These are phyloP conservation scores for Acropora yongei DNA, from an alignment of 64 coral and sea anemone species.

Conservation along the genomic window DNA sequence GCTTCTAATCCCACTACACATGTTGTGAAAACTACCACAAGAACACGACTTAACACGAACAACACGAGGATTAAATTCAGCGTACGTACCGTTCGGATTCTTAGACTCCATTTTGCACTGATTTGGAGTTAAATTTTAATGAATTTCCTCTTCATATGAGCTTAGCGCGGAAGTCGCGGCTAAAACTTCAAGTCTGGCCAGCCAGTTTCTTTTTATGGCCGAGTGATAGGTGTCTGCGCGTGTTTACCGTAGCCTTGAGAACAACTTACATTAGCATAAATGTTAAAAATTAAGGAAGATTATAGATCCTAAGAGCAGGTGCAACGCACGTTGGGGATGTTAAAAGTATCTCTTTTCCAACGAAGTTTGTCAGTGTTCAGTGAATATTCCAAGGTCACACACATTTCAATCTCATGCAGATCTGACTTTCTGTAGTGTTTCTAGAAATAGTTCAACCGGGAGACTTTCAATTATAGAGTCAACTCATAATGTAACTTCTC, in stretches of 20 bases:
- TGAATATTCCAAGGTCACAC: too few relatives aligned
- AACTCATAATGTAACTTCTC: too few relatives aligned
- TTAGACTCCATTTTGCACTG: slow-evolving; percentile 10
- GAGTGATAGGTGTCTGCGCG: background rate
- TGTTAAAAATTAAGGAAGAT: background rate
- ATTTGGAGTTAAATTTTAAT: background rate
- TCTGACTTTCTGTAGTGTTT: too few relatives aligned
- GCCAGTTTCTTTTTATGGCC: background rate
- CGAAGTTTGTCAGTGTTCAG: too few relatives aligned
- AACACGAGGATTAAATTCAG: background rate
- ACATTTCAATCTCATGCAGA: too few relatives aligned
- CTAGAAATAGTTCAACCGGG: too few relatives aligned
- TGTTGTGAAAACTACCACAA: too few relatives aligned
- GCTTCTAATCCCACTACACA: too few relatives aligned
- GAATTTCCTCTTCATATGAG: background rate
- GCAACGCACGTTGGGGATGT: too few relatives aligned
- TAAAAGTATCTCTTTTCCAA: too few relatives aligned
- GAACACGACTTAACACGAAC: too few relatives aligned
- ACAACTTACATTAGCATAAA: background rate
- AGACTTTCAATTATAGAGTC: too few relatives aligned
- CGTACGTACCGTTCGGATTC: background rate
- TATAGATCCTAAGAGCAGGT: background rate
- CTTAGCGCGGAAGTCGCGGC: background rate
- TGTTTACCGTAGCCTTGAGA: background rate
- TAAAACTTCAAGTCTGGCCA: background rate